A percentile compares a stretch with the other conserved stretches of the same genome.
Evolutionary conservation across 2,888 invertebrate genomes (phyloP).

Genomic region (Trichogramma dendrolimi): DNA sequence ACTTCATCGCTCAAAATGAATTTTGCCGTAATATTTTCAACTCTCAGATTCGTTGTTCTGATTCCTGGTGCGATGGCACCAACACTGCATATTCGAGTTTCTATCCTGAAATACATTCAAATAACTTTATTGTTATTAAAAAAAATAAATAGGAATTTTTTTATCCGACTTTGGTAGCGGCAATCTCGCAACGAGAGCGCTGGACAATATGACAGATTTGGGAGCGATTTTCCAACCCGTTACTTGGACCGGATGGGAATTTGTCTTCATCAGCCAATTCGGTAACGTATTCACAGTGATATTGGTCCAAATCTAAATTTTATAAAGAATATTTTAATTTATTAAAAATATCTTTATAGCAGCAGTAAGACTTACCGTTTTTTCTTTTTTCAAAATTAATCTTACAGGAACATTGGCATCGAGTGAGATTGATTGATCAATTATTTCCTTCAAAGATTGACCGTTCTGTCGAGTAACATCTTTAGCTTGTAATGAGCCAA

Average conservation of each 20-base stretch:
- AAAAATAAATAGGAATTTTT: slow-evolving; percentile 1
- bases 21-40: slow-evolving; percentile 31
- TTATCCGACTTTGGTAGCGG: slow-evolving; percentile 33
- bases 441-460: slow-evolving; percentile 44
- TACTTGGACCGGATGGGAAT: slow-evolving; percentile 51
- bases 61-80: slow-evolving; percentile 32
- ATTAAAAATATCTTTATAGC: slow-evolving; percentile 10
- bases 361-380: slow-evolving; percentile 39
- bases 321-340: slow-evolving; percentile 20
- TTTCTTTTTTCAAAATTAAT: slow-evolving; percentile 47
- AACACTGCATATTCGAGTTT: slow-evolving; percentile 31
- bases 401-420: slow-evolving; percentile 42
- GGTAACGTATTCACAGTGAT: slow-evolving; percentile 51
- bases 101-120: slow-evolving; percentile 31
- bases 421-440: slow-evolving; percentile 45
- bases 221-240: slow-evolving; percentile 54
- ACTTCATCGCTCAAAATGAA: slow-evolving; percentile 31
- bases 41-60: slow-evolving; percentile 32
- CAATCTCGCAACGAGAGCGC: slow-evolving; percentile 28
- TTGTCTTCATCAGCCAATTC: slow-evolving; percentile 43
- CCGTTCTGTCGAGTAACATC: slow-evolving; percentile 42
- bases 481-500: slow-evolving; percentile 44
- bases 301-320: slow-evolving; percentile 51
- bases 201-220: slow-evolving; percentile 44
- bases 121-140: background rate